A percentile compares a stretch with the other conserved stretches of the same genome.
phyloP scores from a whole-genome alignment of 2,888 invertebrate genomes.

The Melieria picta region DNA sequence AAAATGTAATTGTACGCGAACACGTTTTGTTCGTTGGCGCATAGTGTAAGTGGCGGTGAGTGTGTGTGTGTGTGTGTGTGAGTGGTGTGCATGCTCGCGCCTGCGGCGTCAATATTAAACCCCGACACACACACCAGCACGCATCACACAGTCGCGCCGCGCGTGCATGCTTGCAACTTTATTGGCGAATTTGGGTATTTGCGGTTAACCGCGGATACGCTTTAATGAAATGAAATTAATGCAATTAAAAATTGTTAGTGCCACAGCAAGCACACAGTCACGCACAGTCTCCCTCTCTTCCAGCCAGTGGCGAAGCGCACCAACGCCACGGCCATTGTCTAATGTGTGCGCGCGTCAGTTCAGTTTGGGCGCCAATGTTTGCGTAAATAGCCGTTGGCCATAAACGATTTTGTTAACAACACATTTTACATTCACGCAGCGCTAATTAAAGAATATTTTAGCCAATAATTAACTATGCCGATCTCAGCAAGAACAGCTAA shows the following conservation, averaged over 20 bases:
- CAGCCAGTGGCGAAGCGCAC: too few species aligned
- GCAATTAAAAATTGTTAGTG: conserved; percentile 34
- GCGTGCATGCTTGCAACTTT: conserved; percentile 11
- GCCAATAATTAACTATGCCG: conserved; percentile 29
- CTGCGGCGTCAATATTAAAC: neutral
- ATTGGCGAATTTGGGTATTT: conserved; percentile 29
- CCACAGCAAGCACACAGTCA: conserved; percentile 12
- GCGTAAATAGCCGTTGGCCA: neutral
- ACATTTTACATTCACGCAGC: conserved; percentile 23
- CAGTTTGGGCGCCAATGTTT: neutral
- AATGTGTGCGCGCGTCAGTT: too few species aligned
- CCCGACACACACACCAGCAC: neutral
- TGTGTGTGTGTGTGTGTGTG: neutral
- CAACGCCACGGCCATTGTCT: too few species aligned
- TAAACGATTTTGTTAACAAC: conserved; percentile 20
- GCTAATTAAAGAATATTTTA: conserved; percentile 32
- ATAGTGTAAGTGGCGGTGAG: neutral
- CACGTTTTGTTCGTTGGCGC: neutral
- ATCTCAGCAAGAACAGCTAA: neutral
- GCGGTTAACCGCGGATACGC: conserved; percentile 31
- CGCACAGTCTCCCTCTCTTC: neutral
- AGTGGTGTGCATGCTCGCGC: neutral
- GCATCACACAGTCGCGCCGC: neutral
- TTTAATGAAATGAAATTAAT: conserved; percentile 38
- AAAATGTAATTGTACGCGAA: conserved; percentile 19